Evolutionary conservation across 2,113 vertebrate species (phyloP), one percentile per base, ranked within the genome.

Genomic region (Xiphophorus couchianus): DNA sequence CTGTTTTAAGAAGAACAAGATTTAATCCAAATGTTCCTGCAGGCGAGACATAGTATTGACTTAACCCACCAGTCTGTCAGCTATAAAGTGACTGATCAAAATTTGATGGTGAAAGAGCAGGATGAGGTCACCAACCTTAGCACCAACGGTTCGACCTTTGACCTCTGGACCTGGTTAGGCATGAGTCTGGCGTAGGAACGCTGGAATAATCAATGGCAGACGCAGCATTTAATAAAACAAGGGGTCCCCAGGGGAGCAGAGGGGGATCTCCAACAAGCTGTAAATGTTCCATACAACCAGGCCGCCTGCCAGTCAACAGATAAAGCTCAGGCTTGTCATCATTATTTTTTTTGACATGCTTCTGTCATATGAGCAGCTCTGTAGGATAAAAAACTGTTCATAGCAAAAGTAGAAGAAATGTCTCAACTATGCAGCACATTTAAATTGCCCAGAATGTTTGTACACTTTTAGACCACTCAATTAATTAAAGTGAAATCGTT

Each of bases 161-260:
- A 90, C 70, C 86, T 42, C 15, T 10, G 62, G 63, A 82, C 79
- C 81, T 81, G 73, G 62, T 88, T 84, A 42, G 31, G 64, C 22
- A 61, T 77, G 84, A 81, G 84, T 80, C 90, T 90, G 89, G 90
- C 69, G 11, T 80, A 8, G 66, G 77, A 89, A 88, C 80, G 83
- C 85, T 2, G 22, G 39, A 62, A 86, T 66, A 84, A 91, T 92
- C 90, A 74, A 85, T 90, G 85, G 39, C 62, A 74, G 60, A 60
- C 61, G 71, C 19, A 22, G 69, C 37, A 4, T 77, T 68, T 82
- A 73, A 81, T 89, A 83, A 80, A 87, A 83, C 65, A 67, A 63
- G 17, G 4, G 73, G 30, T 27, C 66, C 84, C 84, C 84, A 80
- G 29, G 27, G 44, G 44, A 48, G 17, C 17, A 4, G 44, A 79